Evolutionary conservation across 2,113 vertebrate species (phyloP).

Genomic region (Condylura cristata): DNA sequence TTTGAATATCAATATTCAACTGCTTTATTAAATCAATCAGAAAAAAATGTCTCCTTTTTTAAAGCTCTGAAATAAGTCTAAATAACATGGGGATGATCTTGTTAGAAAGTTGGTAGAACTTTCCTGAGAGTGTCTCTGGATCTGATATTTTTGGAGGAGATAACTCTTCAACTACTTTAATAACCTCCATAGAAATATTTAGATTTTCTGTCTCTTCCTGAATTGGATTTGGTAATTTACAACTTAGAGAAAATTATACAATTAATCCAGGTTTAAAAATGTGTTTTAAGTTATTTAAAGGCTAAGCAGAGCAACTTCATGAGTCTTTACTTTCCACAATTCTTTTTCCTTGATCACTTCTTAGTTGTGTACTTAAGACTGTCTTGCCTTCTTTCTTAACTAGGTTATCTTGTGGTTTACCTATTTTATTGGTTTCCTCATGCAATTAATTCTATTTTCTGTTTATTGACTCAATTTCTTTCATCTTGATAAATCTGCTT

Average conservation of each 20-base stretch:
- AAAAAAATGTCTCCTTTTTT: neutral
- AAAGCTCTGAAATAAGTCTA: neutral
- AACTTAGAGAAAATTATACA: neutral
- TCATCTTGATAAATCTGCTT: neutral
- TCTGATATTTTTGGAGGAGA: neutral
- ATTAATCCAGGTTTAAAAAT: neutral
- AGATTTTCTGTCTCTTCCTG: neutral
- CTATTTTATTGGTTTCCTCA: neutral
- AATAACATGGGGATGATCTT: neutral
- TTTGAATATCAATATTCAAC: neutral
- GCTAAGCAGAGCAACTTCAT: neutral
- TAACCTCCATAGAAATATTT: neutral
- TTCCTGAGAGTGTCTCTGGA: neutral
- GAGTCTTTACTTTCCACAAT: neutral
- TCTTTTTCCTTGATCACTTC: neutral
- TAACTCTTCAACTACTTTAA: neutral
- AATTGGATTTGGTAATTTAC: neutral
- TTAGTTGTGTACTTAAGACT: neutral
- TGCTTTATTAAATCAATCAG: slow-evolving; percentile 25
- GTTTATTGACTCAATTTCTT: slow-evolving; percentile 18
- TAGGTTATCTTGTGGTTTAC: neutral
- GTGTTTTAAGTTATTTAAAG: neutral
- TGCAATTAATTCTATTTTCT: slow-evolving; percentile 25
- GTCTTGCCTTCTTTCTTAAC: neutral
- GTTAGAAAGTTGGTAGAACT: neutral